Evolutionary conservation across 1,140 invertebrate genomes (phyloP).

Genomic region (Lepidurus apus): DNA sequence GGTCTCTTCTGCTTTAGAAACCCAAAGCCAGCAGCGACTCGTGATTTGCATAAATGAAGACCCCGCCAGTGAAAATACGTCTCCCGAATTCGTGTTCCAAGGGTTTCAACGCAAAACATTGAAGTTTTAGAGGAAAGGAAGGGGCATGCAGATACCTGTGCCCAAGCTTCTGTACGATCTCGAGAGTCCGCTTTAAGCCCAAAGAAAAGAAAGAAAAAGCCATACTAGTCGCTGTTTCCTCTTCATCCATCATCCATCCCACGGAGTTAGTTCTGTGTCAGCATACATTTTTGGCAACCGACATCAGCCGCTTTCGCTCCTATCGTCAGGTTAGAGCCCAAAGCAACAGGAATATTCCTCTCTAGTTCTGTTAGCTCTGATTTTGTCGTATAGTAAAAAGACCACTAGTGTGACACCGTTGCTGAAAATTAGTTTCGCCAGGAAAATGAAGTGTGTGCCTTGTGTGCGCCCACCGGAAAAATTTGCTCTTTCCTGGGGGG

Average conservation of each 20-base stretch:
- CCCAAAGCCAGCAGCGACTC: neutral
- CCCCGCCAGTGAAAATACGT: neutral
- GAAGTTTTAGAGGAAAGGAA: neutral
- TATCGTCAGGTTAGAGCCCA: neutral
- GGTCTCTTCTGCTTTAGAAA: neutral
- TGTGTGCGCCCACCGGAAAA: neutral
- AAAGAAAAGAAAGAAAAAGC: neutral
- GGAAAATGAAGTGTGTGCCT: neutral
- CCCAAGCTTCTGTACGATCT: neutral
- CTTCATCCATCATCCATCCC: neutral
- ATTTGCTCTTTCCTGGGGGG: neutral
- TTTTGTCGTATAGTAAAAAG: too few species aligned
- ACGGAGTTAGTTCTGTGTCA: neutral
- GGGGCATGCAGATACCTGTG: neutral
- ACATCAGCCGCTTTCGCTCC: neutral
- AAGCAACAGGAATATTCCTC: neutral
- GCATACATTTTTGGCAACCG: too few species aligned
- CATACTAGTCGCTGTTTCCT: neutral
- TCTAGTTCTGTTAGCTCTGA: too few species aligned
- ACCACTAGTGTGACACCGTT: too few species aligned
- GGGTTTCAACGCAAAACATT: neutral
- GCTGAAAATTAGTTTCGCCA: neutral
- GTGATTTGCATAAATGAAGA: conserved; percentile 16
- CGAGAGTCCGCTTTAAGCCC: neutral
- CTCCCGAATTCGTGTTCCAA: neutral